A percentile compares a stretch with the other conserved stretches of the same genome.
phyloP scores from a whole-genome alignment of 1,140 invertebrate species.

The Nymphalis io region DNA sequence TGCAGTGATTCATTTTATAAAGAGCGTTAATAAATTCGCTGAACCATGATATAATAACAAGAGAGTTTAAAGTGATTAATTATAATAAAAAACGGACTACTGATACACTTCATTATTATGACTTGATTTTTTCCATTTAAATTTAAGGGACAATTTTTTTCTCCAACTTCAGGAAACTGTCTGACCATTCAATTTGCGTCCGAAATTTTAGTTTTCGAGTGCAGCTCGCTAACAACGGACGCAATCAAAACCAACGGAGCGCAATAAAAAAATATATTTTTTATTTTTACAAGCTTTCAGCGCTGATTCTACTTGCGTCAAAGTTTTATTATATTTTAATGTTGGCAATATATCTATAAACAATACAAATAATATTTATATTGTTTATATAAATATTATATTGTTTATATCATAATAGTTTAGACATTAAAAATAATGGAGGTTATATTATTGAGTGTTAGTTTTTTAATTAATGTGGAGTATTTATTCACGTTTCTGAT shows the following conservation, averaged over 20 bases:
- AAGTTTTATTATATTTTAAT: neutral
- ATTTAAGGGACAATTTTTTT: neutral
- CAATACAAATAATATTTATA: too few relatives aligned
- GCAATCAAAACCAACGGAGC: neutral
- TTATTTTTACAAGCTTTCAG: neutral
- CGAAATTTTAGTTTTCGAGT: constrained; percentile 6
- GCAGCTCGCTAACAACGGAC: constrained; percentile 5
- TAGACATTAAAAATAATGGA: too few relatives aligned
- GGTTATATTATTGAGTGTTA: too few relatives aligned
- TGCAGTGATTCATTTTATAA: too few relatives aligned
- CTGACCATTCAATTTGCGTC: neutral
- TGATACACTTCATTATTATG: too few relatives aligned
- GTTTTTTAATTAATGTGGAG: too few relatives aligned
- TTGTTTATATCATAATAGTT: too few relatives aligned
- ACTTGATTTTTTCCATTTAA: neutral
- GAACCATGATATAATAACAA: too few relatives aligned
- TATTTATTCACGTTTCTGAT: too few relatives aligned
- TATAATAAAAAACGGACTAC: neutral
- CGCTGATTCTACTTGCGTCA: neutral
- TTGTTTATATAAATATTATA: too few relatives aligned
- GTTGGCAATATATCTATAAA: too few relatives aligned
- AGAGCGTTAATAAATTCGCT: too few relatives aligned
- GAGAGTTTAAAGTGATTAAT: neutral
- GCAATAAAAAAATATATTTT: constrained; percentile 5
- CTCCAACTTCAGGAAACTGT: neutral